Evolutionary conservation across 2,113 vertebrate species (phyloP).

Genomic region (Ranitomeya variabilis): DNA sequence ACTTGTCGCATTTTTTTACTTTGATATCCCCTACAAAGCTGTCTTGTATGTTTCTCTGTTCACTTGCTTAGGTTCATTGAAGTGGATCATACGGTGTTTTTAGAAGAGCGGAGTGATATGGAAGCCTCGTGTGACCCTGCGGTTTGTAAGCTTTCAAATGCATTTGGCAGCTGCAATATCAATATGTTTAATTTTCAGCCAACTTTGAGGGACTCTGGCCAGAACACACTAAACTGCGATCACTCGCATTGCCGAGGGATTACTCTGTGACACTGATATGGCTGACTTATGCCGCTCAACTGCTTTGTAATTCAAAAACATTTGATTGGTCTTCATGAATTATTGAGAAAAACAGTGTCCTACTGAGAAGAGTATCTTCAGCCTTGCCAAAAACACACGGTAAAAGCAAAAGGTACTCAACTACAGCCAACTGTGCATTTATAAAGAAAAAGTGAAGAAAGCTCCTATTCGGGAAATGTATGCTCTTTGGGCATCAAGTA

Average conservation of each 20-base stretch:
- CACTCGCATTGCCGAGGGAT: constrained; percentile 9
- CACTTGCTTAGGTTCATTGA: neutral
- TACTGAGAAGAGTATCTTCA: neutral
- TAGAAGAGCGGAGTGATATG: neutral
- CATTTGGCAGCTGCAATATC: constrained; percentile 34
- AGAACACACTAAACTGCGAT: constrained; percentile 36
- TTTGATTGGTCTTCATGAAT: constrained; percentile 24
- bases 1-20: neutral
- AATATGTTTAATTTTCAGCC: constrained; percentile 46
- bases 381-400: neutral
- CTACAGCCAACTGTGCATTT: neutral
- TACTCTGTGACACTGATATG: constrained; percentile 20
- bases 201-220: constrained; percentile 25
- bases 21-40: neutral
- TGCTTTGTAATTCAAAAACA: constrained; percentile 4
- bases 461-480: neutral
- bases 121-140: constrained; percentile 18
- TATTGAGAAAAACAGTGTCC: neutral
- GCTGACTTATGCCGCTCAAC: constrained; percentile 20
- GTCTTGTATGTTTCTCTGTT: constrained; percentile 1
- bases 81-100: neutral
- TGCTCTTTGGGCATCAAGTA: too few relatives aligned
- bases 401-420: neutral
- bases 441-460: neutral
- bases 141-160: constrained; percentile 21